phyloP scores from a whole-genome alignment of 2,797 vertebrate genomes.

The Zalophus californianus region DNA sequence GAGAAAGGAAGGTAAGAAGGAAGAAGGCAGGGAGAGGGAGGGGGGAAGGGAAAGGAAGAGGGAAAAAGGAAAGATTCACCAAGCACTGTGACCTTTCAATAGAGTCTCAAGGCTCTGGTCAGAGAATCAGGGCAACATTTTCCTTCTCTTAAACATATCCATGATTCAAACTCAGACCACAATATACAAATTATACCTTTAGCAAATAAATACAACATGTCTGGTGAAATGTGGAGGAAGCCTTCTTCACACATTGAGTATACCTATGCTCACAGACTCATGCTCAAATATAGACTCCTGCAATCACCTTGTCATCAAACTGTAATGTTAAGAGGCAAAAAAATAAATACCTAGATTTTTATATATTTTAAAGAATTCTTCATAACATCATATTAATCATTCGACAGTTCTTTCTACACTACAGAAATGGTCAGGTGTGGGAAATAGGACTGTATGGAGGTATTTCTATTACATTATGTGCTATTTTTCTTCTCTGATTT shows the following conservation, averaged over 20 bases:
- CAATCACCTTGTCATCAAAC: not conserved
- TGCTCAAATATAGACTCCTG: not conserved
- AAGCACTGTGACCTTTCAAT: not conserved
- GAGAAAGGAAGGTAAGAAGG: no score
- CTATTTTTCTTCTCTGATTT: not conserved
- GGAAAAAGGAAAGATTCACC: not conserved
- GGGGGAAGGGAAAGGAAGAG: not conserved
- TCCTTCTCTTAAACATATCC: not conserved
- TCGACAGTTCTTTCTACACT: not conserved
- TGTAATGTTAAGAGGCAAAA: not conserved
- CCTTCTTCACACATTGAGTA: not conserved
- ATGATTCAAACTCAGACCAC: not conserved
- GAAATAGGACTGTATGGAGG: not conserved
- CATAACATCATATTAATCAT: not conserved
- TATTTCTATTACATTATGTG: not conserved
- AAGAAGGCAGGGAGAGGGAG: rapidly evolving
- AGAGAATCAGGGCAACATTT: not conserved
- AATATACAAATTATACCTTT: not conserved
- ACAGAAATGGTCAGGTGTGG: not conserved
- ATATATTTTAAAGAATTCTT: conserved; percentile 19
- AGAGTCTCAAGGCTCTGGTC: not conserved
- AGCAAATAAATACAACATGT: not conserved
- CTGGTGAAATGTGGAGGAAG: not conserved
- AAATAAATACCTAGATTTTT: not conserved
- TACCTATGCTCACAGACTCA: not conserved